Base-by-base conservation (phyloP, 1,140 invertebrate species). In the Nasonia vitripennis region DNA sequence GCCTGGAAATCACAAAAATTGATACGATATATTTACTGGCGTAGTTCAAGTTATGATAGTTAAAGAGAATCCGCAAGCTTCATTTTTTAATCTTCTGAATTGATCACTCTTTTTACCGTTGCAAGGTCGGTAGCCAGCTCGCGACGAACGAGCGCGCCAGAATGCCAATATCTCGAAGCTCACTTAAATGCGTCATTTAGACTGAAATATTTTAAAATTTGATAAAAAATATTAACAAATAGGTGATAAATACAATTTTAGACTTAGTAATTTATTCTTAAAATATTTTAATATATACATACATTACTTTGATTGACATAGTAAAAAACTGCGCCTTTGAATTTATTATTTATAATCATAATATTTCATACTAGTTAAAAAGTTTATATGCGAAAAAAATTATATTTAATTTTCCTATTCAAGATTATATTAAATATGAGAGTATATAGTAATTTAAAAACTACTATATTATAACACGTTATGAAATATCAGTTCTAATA, bases 261-360 rank as follows among this genome's bases (percentile, higher is more conserved):
- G 5, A 62, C 4, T n/a, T n/a, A 0, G 14, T 62, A 62, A 62
- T 62, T 62, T 62, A n/a, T 62, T 62, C 55, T 62, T 62, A 62
- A 62, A 62, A 62, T 62, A 62, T 62, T 62, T 62, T 62, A 62
- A 62, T 62, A 62, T 62, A 62, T 62, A 62, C 55, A 62, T n/a
- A 62, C 55, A 62, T 62, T 62, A 62, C 55, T 62, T 20, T 62
- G 55, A 62, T 62, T n/a, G 55, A 6, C n/a, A 62, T 14, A 17
- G 55, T n/a, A 62, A 62, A 62, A 62, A 62, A 17, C n/a, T 62
- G 55, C n/a, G 14, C 20, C 4, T 62, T 62, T 5, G 6, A 62
- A 62, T 62, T 0, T n/a, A 45, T 17, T 62, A 62, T 17, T 62
- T 62, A 62, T n/a, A 62, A 62, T 62, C 6, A n/a, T 62, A 62